Evolutionary conservation across 2,113 vertebrate genomes (phyloP).

Genomic region (Mesitornis unicolor): DNA sequence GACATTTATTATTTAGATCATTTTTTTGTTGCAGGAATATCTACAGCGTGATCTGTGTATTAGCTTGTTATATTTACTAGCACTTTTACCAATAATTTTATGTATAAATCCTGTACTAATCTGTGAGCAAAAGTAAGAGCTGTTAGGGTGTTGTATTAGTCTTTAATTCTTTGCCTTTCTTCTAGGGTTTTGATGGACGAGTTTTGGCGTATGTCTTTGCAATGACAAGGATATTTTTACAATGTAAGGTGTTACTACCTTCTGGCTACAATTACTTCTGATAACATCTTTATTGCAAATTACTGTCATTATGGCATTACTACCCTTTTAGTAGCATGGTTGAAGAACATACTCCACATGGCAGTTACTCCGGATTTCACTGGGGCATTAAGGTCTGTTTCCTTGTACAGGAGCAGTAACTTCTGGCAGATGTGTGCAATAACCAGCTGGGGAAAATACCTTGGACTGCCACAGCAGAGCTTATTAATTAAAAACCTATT

Average conservation of each 20-base stretch:
- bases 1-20: neutral
- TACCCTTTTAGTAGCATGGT: no score
- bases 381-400: neutral
- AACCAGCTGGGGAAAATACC: neutral
- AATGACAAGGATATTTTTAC: no score
- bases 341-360: neutral
- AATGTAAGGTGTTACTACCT: no score
- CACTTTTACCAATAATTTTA: neutral
- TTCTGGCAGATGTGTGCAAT: no score
- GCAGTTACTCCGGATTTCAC: neutral
- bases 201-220: neutral
- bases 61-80: neutral
- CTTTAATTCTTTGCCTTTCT: neutral
- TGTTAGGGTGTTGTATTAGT: neutral
- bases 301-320: neutral
- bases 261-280: neutral
- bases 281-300: neutral
- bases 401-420: neutral
- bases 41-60: no score
- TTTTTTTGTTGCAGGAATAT: neutral
- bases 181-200: neutral
- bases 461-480: neutral
- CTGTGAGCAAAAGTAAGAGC: neutral
- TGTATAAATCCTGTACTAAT: neutral
- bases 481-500: neutral